Percentiles rank a stretch among this genome's conserved stretches.
Conservation (phyloP, 2,113 vertebrate species). For the Poeciliopsis retropinna region DNA sequence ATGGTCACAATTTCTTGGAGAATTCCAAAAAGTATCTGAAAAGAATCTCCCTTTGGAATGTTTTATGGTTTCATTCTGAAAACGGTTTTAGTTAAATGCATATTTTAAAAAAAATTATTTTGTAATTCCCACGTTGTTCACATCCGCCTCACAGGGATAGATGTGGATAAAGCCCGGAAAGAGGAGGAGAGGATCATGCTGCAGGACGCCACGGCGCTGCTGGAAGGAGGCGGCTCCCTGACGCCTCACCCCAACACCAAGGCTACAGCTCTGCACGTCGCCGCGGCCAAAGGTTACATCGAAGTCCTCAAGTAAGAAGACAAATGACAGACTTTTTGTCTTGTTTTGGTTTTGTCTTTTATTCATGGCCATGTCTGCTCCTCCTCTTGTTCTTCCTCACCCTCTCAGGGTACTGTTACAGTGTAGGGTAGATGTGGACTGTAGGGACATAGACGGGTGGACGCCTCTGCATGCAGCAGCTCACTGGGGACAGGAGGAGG, state of each 20-base stretch:
- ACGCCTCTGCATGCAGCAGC: conserved; percentile 81
- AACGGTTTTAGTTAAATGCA: neutral
- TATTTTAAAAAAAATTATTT: neutral
- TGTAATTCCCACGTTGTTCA: neutral
- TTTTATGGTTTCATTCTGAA: neutral
- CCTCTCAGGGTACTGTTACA: conserved; percentile 78
- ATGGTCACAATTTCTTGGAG: too few relatives aligned
- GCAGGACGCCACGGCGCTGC: conserved; percentile 75
- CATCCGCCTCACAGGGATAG: conserved; percentile 67
- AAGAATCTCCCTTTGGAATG: neutral
- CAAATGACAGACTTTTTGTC: conserved; percentile 14
- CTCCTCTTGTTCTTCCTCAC: neutral
- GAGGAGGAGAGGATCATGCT: conserved; percentile 83
- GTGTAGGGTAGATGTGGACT: conserved; percentile 76
- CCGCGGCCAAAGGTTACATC: conserved; percentile 84
- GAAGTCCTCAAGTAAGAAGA: conserved; percentile 83
- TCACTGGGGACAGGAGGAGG: conserved; percentile 85
- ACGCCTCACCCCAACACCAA: conserved; percentile 81
- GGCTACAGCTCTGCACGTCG: conserved; percentile 82
- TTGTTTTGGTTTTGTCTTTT: conserved; percentile 8
- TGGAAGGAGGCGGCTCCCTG: conserved; percentile 71
- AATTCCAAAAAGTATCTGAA: too few relatives aligned
- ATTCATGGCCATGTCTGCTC: conserved; percentile 6
- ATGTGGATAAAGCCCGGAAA: conserved; percentile 79
- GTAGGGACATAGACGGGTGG: conserved; percentile 80